phyloP scores from a whole-genome alignment of 2,797 vertebrate genomes.

The Oophaga sylvatica region DNA sequence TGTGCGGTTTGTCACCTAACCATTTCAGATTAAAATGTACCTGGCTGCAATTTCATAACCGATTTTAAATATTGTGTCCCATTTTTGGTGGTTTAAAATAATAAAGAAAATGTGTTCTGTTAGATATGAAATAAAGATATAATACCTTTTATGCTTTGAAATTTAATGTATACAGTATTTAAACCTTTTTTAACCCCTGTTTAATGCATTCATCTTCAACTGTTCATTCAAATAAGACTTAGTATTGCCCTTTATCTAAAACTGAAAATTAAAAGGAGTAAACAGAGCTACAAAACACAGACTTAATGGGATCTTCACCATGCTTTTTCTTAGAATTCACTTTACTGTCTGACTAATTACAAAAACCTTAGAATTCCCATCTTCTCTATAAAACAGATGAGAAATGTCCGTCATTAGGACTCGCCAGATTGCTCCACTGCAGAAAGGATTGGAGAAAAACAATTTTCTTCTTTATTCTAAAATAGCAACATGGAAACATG shows the following conservation, averaged over 20 bases:
- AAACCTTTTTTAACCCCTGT: background rate
- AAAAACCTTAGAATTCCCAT: conserved; percentile 21
- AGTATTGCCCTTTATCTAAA: conserved; percentile 25
- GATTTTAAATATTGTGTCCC: too few species aligned
- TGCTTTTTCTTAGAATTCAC: conserved; percentile 31
- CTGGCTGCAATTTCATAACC: too few species aligned
- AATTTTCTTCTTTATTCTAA: background rate
- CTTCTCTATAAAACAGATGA: conserved; percentile 1
- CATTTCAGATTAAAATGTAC: too few species aligned
- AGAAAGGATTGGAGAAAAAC: background rate
- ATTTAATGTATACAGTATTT: background rate
- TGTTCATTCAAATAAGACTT: conserved; percentile 40
- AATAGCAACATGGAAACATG: background rate
- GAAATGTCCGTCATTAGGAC: background rate
- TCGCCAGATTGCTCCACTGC: background rate
- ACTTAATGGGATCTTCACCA: conserved; percentile 4
- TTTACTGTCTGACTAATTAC: conserved; percentile 40
- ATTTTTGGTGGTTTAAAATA: too few species aligned
- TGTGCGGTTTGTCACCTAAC: too few species aligned
- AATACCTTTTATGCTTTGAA: background rate
- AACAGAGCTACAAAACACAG: conserved; percentile 26
- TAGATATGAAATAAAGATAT: background rate
- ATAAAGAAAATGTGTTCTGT: background rate
- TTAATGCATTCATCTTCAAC: conserved; percentile 11
- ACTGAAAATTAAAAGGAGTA: conserved; percentile 25